phyloP scores from a whole-genome alignment of 2,113 vertebrate genomes.

The Monopterus albus region DNA sequence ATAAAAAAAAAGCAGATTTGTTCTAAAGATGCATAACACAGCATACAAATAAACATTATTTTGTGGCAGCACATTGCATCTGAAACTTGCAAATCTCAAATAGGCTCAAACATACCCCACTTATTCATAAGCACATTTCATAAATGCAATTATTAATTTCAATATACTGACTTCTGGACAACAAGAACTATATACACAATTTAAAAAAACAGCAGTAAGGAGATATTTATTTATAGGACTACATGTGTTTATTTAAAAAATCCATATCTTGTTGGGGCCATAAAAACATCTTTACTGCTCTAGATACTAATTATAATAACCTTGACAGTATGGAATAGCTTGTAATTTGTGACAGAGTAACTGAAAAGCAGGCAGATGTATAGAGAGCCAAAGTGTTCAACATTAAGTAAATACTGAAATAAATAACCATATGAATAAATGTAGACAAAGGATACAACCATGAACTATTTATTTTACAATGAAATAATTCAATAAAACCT shows the following conservation, averaged over 20 bases:
- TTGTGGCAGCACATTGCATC: neutral
- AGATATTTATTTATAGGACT: neutral
- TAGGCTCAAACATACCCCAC: neutral
- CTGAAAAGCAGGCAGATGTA: neutral
- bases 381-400: no score
- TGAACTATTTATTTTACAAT: no score
- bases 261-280: neutral
- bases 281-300: neutral
- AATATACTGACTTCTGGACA: slow-evolving; percentile 1
- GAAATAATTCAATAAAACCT: neutral
- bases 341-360: neutral
- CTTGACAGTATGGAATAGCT: neutral
- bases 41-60: neutral
- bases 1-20: no score
- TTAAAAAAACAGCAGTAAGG: no score
- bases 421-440: no score
- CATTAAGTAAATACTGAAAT: no score
- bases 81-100: neutral
- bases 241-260: neutral
- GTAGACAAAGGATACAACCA: no score
- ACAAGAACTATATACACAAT: no score
- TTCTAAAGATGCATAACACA: neutral
- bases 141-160: neutral
- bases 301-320: no score
- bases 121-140: neutral